Evolutionary conservation across 1,140 invertebrate genomes (phyloP), one percentile per base, ranked within the genome.

Genomic region (Sitobion miscanthi): DNA sequence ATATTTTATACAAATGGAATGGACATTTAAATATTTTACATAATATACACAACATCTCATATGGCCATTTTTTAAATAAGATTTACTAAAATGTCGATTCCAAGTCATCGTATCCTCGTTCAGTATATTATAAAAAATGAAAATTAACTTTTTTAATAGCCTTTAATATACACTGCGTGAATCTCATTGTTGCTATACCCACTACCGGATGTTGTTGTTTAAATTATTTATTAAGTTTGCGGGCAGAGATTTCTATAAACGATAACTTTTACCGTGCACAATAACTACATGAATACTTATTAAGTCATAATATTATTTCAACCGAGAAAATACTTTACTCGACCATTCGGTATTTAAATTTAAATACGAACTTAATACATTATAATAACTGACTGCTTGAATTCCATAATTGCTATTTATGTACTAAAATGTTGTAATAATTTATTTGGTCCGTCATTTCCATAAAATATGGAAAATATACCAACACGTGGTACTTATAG

Each of bases 391-490:
- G 62, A 77, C 62, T 77, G 14, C 5, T n/a, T 4, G 30, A 77
- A 77, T 77, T 77, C n/a, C 14, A 35, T 20, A 77, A 77, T n/a
- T 77, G 62, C 62, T 77, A 77, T 77, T 77, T 77, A 77, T 77
- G 62, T n/a, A 17, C 30, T 77, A 17, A 77, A 77, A 77, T 77
- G 62, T 77, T 77, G 11, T 17, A n/a, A 77, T 77, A n/a, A 77
- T 17, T 77, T 30, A 77, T 35, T 77, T 77, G 62, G 30, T 77
- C 62, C n/a, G 62, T 77, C 0, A 77, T 77, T 77, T 77, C n/a
- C 30, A 77, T 77, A 77, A 77, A 77, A 77, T 77, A 77, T 77
- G 62, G 62, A 77, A 77, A 77, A 77, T 77, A 77, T 77, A 77
- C 62, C n/a, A n/a, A n/a, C 14, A 17, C 23, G 14, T 77, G 30